Conservation (phyloP, 2,888 invertebrate species). For the Phlogophora meticulosa region DNA sequence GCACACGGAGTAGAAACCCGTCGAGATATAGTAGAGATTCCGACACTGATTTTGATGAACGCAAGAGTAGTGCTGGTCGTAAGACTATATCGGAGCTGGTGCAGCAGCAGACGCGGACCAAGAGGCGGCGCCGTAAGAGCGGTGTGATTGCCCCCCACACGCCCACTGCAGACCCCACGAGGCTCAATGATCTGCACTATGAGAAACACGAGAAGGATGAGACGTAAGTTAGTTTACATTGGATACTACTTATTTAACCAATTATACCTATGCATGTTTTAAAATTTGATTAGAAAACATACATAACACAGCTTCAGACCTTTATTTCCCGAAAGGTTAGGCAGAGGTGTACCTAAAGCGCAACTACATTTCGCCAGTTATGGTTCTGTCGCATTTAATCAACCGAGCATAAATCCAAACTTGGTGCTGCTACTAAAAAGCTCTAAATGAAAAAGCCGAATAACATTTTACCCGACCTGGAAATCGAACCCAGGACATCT, state of each 20-base stretch:
- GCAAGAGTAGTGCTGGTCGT: slow-evolving; percentile 80
- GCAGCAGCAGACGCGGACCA: slow-evolving; percentile 66
- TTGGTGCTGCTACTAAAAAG: too few species aligned
- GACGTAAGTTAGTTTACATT: slow-evolving; percentile 80
- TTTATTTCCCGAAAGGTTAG: too few species aligned
- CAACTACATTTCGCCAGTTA: too few species aligned
- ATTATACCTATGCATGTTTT: too few species aligned
- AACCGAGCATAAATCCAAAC: too few species aligned
- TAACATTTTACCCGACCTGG: too few species aligned
- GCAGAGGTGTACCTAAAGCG: too few species aligned
- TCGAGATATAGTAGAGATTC: slow-evolving; percentile 76
- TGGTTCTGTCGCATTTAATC: too few species aligned
- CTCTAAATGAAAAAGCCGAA: too few species aligned
- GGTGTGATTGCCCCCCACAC: slow-evolving; percentile 90
- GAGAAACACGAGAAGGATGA: slow-evolving; percentile 91
- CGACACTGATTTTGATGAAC: slow-evolving; percentile 74
- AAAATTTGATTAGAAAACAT: background rate
- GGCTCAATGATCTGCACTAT: slow-evolving; percentile 86
- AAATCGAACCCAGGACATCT: too few species aligned
- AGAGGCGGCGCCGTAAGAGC: slow-evolving; percentile 79
- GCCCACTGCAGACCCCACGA: slow-evolving; percentile 82
- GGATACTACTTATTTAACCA: too few species aligned
- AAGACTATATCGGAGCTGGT: slow-evolving; percentile 84
- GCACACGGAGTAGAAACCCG: slow-evolving; percentile 77
- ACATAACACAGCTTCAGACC: too few species aligned